Percentiles rank a stretch among this genome's conserved stretches.
phyloP scores from a whole-genome alignment of 2,113 vertebrate species.

The Ifrita kowaldi region DNA sequence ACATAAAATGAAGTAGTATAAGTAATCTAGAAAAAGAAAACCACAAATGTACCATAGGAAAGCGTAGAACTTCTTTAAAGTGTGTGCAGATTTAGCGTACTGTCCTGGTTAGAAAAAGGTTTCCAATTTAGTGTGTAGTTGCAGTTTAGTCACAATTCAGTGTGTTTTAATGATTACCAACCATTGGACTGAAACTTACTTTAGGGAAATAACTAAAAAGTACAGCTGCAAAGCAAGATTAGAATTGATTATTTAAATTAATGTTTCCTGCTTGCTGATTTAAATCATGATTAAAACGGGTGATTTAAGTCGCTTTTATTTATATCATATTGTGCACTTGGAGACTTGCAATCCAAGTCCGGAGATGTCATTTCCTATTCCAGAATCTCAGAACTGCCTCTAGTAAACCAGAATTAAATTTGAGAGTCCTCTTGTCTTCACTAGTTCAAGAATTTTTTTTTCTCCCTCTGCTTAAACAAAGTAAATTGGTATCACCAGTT shows the following conservation, averaged over 20 bases:
- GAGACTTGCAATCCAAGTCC: background rate
- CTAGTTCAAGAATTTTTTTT: background rate
- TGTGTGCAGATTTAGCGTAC: background rate
- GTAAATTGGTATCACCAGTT: background rate
- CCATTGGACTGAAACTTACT: conserved; percentile 24
- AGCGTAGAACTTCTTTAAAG: background rate
- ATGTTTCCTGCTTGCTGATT: conserved; percentile 53
- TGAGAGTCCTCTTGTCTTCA: background rate
- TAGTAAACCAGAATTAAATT: background rate
- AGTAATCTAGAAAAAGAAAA: background rate
- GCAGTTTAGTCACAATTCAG: conserved; percentile 18
- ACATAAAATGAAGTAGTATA: background rate
- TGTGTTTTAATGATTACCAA: conserved; percentile 28
- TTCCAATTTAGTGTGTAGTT: background rate
- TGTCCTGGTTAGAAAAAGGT: background rate
- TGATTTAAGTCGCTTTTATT: conserved; percentile 38
- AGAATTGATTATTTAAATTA: conserved; percentile 61
- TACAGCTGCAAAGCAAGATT: conserved; percentile 51
- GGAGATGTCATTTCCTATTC: background rate
- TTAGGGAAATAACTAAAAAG: conserved; percentile 31
- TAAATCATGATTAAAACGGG: conserved; percentile 27
- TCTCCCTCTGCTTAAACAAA: background rate
- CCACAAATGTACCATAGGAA: background rate
- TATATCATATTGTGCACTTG: background rate
- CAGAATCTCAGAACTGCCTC: background rate